phyloP scores from a whole-genome alignment of 1,140 invertebrate genomes.

The Onthophagus taurus region DNA sequence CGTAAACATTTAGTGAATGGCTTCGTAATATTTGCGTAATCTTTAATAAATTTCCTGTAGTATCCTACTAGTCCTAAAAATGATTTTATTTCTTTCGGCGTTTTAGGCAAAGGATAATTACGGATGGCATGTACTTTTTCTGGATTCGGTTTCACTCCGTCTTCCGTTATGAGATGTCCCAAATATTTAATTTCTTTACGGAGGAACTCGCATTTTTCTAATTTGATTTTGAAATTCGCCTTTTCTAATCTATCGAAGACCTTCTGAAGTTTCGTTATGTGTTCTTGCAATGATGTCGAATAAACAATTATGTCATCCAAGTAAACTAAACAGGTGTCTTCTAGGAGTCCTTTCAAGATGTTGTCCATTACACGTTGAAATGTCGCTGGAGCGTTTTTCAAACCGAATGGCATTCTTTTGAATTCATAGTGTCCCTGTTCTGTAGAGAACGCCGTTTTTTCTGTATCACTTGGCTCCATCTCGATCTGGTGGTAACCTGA shows the following conservation, averaged over 20 bases:
- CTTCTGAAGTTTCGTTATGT: background rate
- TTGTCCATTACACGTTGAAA: conserved; percentile 39
- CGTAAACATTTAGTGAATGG: conserved; percentile 21
- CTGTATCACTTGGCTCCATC: conserved; percentile 28
- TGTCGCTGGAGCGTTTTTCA: conserved; percentile 25
- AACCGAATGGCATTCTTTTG: conserved; percentile 29
- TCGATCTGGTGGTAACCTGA: conserved; percentile 40
- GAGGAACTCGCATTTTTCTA: conserved; percentile 25
- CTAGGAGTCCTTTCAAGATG: conserved; percentile 23
- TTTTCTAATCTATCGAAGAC: background rate
- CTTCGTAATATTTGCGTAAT: conserved; percentile 5
- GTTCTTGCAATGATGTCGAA: conserved; percentile 4
- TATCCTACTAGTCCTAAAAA: conserved; percentile 38
- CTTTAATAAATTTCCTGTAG: conserved; percentile 33
- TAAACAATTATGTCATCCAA: conserved; percentile 5
- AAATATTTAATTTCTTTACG: conserved; percentile 34
- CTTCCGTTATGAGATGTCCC: conserved; percentile 34
- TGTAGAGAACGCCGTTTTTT: conserved; percentile 41
- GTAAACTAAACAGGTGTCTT: background rate
- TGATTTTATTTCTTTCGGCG: conserved; percentile 31
- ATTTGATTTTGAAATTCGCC: conserved; percentile 18
- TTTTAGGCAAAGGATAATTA: conserved; percentile 34
- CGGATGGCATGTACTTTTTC: conserved; percentile 32
- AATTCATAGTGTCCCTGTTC: conserved; percentile 32
- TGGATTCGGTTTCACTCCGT: conserved; percentile 36